Conservation (phyloP, 2,113 vertebrate genomes). For the Natator depressus region DNA sequence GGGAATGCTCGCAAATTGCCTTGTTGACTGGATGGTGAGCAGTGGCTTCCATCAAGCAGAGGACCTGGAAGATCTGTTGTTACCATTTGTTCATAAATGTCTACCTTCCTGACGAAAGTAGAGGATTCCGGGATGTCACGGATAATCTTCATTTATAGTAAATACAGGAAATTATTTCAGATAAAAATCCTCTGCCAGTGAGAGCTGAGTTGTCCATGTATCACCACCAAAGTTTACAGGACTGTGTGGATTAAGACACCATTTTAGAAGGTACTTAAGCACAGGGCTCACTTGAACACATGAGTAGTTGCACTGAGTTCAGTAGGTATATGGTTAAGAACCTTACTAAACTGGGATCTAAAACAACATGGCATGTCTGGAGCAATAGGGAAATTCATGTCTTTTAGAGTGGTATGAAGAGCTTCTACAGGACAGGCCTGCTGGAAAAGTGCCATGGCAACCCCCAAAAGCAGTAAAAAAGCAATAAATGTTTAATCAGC, state of each 20-base stretch:
- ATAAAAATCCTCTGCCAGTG: neutral
- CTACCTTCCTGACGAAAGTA: slow-evolving; percentile 3
- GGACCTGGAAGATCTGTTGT: neutral
- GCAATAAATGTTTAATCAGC: neutral
- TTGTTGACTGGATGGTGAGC: neutral
- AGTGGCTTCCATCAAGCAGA: neutral
- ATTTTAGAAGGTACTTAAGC: neutral
- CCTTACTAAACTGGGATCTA: neutral
- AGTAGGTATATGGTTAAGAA: too few species aligned
- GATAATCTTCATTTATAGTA: slow-evolving; percentile 2
- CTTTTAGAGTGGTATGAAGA: neutral
- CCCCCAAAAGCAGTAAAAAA: neutral
- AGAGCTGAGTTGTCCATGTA: neutral
- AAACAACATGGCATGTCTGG: neutral
- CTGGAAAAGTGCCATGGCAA: neutral
- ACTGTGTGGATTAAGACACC: neutral
- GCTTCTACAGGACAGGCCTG: neutral
- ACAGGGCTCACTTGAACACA: neutral
- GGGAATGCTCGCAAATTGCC: neutral
- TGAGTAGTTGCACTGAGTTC: neutral
- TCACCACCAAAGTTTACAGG: neutral
- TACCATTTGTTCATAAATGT: neutral
- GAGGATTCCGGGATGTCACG: neutral
- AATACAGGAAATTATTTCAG: neutral
- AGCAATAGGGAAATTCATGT: neutral